These are phyloP conservation scores for Cataglyphis rosenhaueri DNA, from an alignment of 2,888 invertebrate genomes.

Conservation along the genomic window DNA sequence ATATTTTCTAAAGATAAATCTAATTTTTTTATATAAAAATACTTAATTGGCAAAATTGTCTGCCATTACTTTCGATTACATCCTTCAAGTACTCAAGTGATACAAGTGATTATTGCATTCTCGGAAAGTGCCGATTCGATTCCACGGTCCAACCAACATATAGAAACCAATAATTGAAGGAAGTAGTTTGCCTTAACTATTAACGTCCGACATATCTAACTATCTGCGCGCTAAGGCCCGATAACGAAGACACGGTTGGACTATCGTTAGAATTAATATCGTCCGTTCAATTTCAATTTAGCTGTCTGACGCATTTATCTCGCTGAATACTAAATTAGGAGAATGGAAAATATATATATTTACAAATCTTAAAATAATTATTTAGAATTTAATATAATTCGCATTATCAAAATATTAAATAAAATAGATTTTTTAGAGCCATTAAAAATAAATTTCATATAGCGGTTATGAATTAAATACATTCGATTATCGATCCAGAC, in stretches of 20 bases:
- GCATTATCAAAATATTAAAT: background rate
- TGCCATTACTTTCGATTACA: slow-evolving; percentile 15
- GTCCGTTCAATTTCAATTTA: slow-evolving; percentile 45
- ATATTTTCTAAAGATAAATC: background rate
- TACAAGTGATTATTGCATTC: slow-evolving; percentile 68
- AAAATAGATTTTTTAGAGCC: background rate
- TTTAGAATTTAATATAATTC: background rate
- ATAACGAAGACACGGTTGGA: slow-evolving; percentile 36
- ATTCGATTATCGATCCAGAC: slow-evolving; percentile 11
- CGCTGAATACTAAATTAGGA: background rate
- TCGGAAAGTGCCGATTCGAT: slow-evolving; percentile 56
- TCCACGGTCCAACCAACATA: slow-evolving; percentile 40
- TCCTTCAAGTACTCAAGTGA: slow-evolving; percentile 8
- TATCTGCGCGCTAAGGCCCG: slow-evolving; percentile 21
- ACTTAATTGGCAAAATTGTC: background rate
- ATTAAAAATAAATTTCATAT: background rate
- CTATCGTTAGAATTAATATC: slow-evolving; percentile 47
- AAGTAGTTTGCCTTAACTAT: slow-evolving; percentile 64
- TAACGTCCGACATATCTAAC: slow-evolving; percentile 37
- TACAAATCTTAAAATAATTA: background rate
- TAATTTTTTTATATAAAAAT: background rate
- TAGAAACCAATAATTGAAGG: slow-evolving; percentile 63
- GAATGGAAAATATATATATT: background rate
- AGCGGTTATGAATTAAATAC: background rate
- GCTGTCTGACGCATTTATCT: slow-evolving; percentile 13